These are phyloP conservation scores for Drosophila sp. DNA, from an alignment of 1,140 invertebrate species.

Conservation along the genomic window DNA sequence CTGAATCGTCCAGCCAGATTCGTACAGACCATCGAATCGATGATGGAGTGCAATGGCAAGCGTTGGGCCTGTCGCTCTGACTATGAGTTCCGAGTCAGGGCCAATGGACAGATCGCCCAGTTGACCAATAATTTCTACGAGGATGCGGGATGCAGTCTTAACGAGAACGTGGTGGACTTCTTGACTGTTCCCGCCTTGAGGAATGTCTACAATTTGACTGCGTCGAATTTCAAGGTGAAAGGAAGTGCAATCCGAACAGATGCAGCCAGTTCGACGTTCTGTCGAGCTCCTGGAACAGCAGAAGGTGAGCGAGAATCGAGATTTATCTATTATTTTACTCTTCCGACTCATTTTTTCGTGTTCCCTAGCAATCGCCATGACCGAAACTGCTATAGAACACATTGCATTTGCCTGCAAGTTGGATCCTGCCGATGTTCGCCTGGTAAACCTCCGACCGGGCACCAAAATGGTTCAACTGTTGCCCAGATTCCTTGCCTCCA, in stretches of 20 bases:
- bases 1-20: constrained; percentile 87
- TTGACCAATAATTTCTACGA: constrained; percentile 86
- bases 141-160: constrained; percentile 86
- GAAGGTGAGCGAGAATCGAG: constrained; percentile 85
- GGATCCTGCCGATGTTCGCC: constrained; percentile 88
- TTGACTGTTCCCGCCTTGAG: constrained; percentile 80
- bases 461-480: constrained; percentile 77
- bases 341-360: neutral
- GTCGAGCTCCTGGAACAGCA: constrained; percentile 86
- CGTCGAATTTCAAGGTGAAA: constrained; percentile 84
- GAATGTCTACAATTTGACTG: constrained; percentile 85
- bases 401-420: constrained; percentile 87
- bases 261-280: constrained; percentile 86
- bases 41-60: constrained; percentile 87
- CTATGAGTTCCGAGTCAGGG: constrained; percentile 86
- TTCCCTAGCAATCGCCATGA: constrained; percentile 85
- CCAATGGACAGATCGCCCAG: constrained; percentile 87
- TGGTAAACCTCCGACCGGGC: constrained; percentile 85
- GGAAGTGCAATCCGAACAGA: constrained; percentile 86
- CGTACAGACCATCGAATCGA: constrained; percentile 87
- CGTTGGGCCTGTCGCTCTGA: constrained; percentile 84
- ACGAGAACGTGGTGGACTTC: constrained; percentile 84
- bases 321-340: too few species aligned
- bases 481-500: constrained; percentile 54
- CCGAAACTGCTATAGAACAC: constrained; percentile 92